Evolutionary conservation across 2,113 vertebrate genomes (phyloP).

Genomic region (Amphilophus citrinellus): DNA sequence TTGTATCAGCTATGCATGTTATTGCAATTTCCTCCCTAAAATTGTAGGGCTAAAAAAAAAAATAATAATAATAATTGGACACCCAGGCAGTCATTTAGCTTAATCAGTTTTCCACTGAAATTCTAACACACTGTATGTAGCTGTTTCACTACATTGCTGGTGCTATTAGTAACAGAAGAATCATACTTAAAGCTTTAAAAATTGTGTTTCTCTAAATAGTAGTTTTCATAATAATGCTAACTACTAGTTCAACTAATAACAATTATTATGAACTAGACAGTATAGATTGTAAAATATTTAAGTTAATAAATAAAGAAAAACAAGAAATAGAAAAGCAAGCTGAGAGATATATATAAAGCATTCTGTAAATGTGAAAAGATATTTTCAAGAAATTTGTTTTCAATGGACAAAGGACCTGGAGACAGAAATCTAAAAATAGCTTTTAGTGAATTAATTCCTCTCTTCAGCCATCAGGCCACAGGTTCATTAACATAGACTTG

Average conservation of each 20-base stretch:
- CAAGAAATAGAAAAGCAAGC: background rate
- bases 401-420: conserved; percentile 32
- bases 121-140: conserved; percentile 30
- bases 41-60: conserved; percentile 50
- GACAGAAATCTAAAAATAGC: conserved; percentile 53
- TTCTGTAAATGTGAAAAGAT: background rate
- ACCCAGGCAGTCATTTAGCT: conserved; percentile 63
- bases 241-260: background rate
- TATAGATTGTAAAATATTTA: background rate
- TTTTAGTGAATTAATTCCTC: conserved; percentile 41
- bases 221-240: background rate
- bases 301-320: background rate
- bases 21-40: conserved; percentile 50
- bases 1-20: conserved; percentile 53
- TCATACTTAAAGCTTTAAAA: background rate
- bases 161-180: background rate
- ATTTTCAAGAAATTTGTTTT: background rate
- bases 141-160: conserved; percentile 15
- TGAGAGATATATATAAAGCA: background rate
- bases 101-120: conserved; percentile 56
- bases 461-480: conserved; percentile 40
- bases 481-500: conserved; percentile 64
- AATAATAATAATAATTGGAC: conserved; percentile 59
- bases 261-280: background rate
- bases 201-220: background rate